These are phyloP conservation scores for Metaphire vulgaris DNA, from an alignment of 1,140 invertebrate species.

Conservation along the genomic window DNA sequence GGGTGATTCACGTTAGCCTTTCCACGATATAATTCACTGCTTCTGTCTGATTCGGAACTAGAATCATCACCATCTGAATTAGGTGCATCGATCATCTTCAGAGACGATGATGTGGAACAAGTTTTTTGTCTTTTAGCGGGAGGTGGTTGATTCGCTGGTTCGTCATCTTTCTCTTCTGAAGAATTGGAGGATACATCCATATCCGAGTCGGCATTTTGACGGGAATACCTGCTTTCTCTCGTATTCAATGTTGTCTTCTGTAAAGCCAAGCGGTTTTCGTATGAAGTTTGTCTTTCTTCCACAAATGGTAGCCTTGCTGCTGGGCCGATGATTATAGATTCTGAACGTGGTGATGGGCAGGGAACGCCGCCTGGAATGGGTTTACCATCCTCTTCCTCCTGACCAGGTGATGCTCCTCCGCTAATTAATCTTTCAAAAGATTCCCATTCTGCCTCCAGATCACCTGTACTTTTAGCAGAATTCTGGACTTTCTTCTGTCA, in stretches of 20 bases:
- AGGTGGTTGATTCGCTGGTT: too few species aligned
- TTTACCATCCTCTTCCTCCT: not conserved
- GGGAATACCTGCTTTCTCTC: too few species aligned
- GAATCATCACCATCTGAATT: not conserved
- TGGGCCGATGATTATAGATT: too few species aligned
- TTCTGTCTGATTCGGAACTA: not conserved
- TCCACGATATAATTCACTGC: not conserved
- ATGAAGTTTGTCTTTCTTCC: too few species aligned
- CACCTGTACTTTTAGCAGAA: not conserved
- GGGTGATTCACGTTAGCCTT: not conserved
- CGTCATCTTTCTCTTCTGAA: not conserved
- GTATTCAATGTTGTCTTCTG: too few species aligned
- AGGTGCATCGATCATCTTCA: not conserved
- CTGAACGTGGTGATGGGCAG: too few species aligned
- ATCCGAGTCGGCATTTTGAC: not conserved
- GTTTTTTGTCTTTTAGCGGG: not conserved
- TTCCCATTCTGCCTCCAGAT: not conserved
- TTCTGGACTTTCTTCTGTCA: too few species aligned
- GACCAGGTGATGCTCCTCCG: not conserved
- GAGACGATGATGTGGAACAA: not conserved
- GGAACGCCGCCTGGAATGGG: not conserved
- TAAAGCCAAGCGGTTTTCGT: too few species aligned
- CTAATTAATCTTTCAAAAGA: not conserved
- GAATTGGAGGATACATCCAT: not conserved
- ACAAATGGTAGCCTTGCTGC: too few species aligned